Conservation (phyloP, 2,113 vertebrate species). For the Menidia beryllina region DNA sequence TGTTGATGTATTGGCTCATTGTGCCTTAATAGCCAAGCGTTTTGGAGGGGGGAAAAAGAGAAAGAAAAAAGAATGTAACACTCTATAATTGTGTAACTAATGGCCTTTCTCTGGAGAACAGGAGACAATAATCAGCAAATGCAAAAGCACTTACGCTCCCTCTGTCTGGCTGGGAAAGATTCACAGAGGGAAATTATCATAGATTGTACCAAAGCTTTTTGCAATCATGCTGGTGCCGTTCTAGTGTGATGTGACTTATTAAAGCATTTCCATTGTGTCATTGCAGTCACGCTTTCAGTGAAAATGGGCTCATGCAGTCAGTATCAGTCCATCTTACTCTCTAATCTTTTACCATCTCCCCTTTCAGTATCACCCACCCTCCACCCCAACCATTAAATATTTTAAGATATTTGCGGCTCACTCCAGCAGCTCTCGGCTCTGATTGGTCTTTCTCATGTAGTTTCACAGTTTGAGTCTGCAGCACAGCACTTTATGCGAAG, state of each 20-base stretch:
- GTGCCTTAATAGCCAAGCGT: constrained; percentile 55
- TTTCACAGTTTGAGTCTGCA: constrained; percentile 2
- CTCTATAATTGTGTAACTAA: constrained; percentile 67
- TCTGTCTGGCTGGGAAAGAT: constrained; percentile 46
- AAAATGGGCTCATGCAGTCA: constrained; percentile 62
- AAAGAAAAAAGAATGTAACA: constrained; percentile 53
- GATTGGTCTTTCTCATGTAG: constrained; percentile 15
- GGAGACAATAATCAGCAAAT: constrained; percentile 65
- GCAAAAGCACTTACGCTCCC: constrained; percentile 58
- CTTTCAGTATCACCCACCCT: constrained; percentile 17
- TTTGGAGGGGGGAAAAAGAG: constrained; percentile 1
- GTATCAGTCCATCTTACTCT: constrained; percentile 41
- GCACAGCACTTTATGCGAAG: background rate
- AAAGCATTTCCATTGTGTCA: constrained; percentile 68
- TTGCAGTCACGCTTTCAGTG: constrained; percentile 66
- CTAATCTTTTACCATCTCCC: constrained; percentile 31
- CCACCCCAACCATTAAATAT: constrained; percentile 49
- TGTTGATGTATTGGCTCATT: constrained; percentile 62
- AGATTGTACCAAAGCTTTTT: constrained; percentile 53
- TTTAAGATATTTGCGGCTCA: constrained; percentile 44
- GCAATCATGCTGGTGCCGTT: constrained; percentile 48
- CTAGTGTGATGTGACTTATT: constrained; percentile 66
- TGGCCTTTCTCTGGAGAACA: constrained; percentile 63
- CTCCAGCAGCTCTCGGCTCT: constrained; percentile 29
- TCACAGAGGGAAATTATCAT: constrained; percentile 67